Conservation (phyloP, 2,888 invertebrate species). For the Nephrotoma flavescens region DNA sequence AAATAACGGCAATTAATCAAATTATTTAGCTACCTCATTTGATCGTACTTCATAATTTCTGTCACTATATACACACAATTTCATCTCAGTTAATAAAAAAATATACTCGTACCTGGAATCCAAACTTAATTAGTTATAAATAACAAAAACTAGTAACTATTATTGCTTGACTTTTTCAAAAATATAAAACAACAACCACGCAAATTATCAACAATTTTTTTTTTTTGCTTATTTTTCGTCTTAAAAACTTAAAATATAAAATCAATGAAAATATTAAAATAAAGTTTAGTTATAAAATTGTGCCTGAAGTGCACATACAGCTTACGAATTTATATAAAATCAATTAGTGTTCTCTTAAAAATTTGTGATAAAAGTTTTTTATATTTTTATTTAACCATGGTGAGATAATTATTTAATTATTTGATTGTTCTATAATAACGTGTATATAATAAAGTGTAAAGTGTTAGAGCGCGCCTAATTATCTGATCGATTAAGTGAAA, state of each 20-base stretch:
- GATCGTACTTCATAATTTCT: no score
- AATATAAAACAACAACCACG: neutral
- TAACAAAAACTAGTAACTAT: neutral
- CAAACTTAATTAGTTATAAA: neutral
- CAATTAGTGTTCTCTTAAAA: neutral
- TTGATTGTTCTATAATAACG: neutral
- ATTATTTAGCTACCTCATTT: no score
- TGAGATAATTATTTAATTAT: neutral
- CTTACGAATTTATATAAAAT: neutral
- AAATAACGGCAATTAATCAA: no score
- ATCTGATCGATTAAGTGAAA: neutral
- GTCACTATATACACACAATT: no score
- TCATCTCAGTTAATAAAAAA: neutral
- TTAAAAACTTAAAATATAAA: neutral
- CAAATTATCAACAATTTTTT: neutral
- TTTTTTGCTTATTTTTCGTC: neutral
- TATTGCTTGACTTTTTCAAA: neutral
- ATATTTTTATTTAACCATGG: neutral
- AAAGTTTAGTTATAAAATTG: neutral
- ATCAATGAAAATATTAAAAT: neutral
- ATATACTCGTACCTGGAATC: neutral
- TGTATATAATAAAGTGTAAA: neutral
- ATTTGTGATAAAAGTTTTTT: neutral
- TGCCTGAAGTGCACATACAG: neutral
- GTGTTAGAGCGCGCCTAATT: neutral